Evolutionary conservation across 53 echinoderm and acorn worm genomes (phyloP).

Genomic region (Arbacia lixula): DNA sequence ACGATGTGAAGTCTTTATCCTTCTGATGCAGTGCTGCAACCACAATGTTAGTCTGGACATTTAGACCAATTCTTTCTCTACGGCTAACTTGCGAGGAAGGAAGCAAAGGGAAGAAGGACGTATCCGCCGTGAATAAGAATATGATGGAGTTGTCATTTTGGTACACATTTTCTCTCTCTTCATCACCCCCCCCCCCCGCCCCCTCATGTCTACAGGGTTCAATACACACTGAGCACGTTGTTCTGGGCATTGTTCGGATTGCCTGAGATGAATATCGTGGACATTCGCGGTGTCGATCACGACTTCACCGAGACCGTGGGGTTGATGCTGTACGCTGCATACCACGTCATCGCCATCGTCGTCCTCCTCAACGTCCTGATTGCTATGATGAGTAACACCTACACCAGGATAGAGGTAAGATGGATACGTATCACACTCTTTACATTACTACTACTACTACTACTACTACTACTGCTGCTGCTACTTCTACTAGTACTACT

Average conservation of each 20-base stretch:
- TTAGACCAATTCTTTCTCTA: neutral
- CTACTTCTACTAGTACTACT: neutral
- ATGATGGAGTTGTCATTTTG: no score
- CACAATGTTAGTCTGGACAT: no score
- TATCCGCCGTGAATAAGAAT: no score
- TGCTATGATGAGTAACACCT: constrained; percentile 99
- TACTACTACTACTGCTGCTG: neutral
- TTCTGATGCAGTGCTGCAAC: no score
- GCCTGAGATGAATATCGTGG: constrained; percentile 94
- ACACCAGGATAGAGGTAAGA: constrained; percentile 94
- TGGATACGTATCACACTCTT: no score
- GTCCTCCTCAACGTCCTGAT: constrained; percentile 97
- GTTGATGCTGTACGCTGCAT: constrained; percentile 82
- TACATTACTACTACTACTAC: neutral
- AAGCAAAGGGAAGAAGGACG: no score
- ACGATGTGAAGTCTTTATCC: no score
- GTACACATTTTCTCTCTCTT: neutral
- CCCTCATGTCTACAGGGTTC: constrained; percentile 65
- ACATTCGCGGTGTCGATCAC: constrained; percentile 75
- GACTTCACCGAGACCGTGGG: constrained; percentile 91
- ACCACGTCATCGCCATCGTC: constrained; percentile 97
- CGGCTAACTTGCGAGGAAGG: no score
- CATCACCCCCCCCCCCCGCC: neutral
- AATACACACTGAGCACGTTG: constrained; percentile 84
- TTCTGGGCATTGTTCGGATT: constrained; percentile 99